phyloP scores from a whole-genome alignment of 2,797 vertebrate genomes.

The Lagorchestes hirsutus region DNA sequence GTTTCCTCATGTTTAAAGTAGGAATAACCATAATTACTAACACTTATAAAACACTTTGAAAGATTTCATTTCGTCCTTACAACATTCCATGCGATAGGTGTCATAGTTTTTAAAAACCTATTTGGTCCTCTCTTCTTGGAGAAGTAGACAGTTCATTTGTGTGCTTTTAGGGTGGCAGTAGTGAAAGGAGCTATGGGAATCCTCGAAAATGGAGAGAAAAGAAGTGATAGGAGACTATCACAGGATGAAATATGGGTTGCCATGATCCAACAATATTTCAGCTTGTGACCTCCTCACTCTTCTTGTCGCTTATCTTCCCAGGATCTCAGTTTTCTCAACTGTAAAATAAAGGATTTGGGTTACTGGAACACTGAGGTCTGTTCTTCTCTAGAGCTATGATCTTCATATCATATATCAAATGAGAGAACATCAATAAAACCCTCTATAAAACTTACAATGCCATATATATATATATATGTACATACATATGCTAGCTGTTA shows the following conservation, averaged over 20 bases:
- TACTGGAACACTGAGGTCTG: neutral
- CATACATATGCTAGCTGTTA: neutral
- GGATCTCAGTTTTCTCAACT: neutral
- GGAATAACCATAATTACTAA: too few species aligned
- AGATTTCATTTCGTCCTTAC: too few species aligned
- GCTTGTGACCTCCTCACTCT: neutral
- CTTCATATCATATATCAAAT: too few species aligned
- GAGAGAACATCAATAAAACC: neutral
- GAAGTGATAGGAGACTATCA: neutral
- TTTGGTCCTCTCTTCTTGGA: neutral
- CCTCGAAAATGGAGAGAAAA: neutral
- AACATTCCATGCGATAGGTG: too few species aligned
- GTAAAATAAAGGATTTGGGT: neutral
- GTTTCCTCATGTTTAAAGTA: too few species aligned
- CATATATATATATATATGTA: neutral
- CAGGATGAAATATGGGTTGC: neutral
- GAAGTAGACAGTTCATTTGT: neutral
- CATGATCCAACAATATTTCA: neutral
- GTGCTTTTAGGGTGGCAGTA: neutral
- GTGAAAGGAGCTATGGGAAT: neutral
- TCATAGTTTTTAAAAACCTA: neutral
- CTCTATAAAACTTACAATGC: neutral
- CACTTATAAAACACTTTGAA: too few species aligned
- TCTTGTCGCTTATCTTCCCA: neutral
- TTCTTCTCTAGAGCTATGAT: neutral